These are phyloP conservation scores for Thermophis baileyi DNA, from an alignment of 2,113 vertebrate genomes.

Conservation along the genomic window DNA sequence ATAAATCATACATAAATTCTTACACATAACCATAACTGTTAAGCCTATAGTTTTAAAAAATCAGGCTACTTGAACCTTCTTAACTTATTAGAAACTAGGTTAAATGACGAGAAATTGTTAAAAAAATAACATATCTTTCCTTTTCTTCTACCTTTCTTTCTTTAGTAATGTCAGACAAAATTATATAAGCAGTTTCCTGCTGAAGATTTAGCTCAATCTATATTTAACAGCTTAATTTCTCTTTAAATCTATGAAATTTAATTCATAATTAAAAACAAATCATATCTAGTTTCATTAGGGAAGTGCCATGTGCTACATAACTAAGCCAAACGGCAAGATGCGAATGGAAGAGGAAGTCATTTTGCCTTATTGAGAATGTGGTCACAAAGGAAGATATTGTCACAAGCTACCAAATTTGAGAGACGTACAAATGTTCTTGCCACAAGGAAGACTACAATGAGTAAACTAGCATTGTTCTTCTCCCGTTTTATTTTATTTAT, in stretches of 20 bases:
- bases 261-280: neutral
- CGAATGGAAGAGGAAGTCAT: neutral
- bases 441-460: neutral
- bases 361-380: neutral
- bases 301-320: neutral
- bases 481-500: neutral
- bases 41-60: neutral
- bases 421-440: neutral
- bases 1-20: neutral
- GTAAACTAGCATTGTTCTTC: neutral
- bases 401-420: neutral
- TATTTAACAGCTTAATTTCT: neutral
- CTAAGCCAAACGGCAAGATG: neutral
- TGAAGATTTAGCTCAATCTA: neutral
- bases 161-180: neutral
- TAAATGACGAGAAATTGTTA: neutral
- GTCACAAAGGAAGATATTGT: neutral
- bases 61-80: neutral
- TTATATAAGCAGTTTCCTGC: neutral
- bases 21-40: neutral
- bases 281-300: neutral
- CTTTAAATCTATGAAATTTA: neutral
- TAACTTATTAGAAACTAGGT: neutral
- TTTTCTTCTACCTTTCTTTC: neutral
- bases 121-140: neutral